Conservation (phyloP, 2,113 vertebrate genomes). For the Chaenogobius annularis region DNA sequence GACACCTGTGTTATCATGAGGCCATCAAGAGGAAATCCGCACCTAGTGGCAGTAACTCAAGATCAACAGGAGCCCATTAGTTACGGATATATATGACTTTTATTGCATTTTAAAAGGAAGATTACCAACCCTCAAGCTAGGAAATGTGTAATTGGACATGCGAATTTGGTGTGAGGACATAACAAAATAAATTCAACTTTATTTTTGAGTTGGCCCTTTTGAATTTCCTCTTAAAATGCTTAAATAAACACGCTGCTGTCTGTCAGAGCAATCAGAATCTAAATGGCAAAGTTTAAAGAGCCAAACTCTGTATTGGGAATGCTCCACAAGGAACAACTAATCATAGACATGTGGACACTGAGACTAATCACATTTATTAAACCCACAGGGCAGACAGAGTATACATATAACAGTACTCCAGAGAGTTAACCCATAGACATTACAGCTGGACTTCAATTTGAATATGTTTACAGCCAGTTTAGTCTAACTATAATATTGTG, state of each 20-base stretch:
- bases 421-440: constrained; percentile 35
- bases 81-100: neutral
- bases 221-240: constrained; percentile 48
- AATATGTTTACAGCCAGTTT: neutral
- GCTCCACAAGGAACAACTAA: constrained; percentile 53
- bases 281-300: constrained; percentile 35
- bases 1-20: neutral
- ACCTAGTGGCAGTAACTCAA: constrained; percentile 9
- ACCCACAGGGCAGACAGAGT: constrained; percentile 41
- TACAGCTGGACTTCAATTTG: constrained; percentile 59
- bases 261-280: constrained; percentile 58
- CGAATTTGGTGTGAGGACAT: constrained; percentile 28
- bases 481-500: neutral
- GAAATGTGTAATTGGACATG: constrained; percentile 8
- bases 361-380: constrained; percentile 66
- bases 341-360: constrained; percentile 50
- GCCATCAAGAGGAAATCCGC: neutral
- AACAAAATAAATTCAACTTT: constrained; percentile 18
- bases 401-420: constrained; percentile 42
- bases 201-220: constrained; percentile 42
- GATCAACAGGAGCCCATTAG: neutral
- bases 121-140: neutral
- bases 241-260: constrained; percentile 56
- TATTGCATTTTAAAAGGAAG: constrained; percentile 1
- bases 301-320: constrained; percentile 20